These are phyloP conservation scores for Chinchilla lanigera DNA, from an alignment of 2,113 vertebrate genomes.

Conservation along the genomic window DNA sequence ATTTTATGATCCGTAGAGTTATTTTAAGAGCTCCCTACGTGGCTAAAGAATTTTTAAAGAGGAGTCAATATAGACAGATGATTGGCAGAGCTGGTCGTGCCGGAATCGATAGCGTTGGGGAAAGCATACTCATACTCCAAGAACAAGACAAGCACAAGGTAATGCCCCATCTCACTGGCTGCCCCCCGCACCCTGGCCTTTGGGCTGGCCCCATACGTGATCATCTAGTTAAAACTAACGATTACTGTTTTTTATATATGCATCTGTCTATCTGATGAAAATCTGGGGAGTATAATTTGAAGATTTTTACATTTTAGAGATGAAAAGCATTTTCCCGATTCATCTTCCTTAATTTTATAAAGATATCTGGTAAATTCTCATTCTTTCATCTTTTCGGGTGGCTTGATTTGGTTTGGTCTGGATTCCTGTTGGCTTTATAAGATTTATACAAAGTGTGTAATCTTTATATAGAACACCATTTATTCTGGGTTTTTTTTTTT, in stretches of 20 bases:
- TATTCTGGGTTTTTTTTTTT: constrained; percentile 47
- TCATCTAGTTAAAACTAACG: constrained; percentile 3
- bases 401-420: background rate
- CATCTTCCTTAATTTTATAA: background rate
- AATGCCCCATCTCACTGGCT: background rate
- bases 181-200: background rate
- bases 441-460: background rate
- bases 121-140: constrained; percentile 96
- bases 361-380: background rate
- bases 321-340: constrained; percentile 20
- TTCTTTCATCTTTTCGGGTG: background rate
- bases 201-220: background rate
- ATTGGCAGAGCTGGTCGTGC: constrained; percentile 96
- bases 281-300: constrained; percentile 1
- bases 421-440: background rate
- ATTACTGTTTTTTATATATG: background rate
- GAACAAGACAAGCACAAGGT: constrained; percentile 93
- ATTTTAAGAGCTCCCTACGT: constrained; percentile 96
- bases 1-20: constrained; percentile 87
- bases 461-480: background rate
- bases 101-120: constrained; percentile 93
- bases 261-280: background rate
- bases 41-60: constrained; percentile 93
- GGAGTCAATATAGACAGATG: constrained; percentile 98
- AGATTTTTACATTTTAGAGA: constrained; percentile 40